Evolutionary conservation across 1,140 invertebrate genomes (phyloP), one percentile per base, ranked within the genome.

Genomic region (Ceratosolen solmsi): DNA sequence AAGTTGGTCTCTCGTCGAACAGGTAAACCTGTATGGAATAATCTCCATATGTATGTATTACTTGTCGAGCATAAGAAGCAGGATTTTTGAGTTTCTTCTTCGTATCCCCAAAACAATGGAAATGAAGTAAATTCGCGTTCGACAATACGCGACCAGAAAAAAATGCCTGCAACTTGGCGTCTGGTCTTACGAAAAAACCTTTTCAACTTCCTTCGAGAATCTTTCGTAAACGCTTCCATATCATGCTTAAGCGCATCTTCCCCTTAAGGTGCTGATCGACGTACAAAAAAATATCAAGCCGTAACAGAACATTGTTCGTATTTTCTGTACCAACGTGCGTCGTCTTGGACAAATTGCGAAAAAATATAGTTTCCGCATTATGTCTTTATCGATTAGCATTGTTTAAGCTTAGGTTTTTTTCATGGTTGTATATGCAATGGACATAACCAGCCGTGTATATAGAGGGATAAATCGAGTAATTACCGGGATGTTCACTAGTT

Each of bases 371-470:
- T 33, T 33, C 20, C 36, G 46, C 46, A 46, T 38, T 82, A 82
- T 58, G 41, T 82, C 81, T 82, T 82, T 70, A 82, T 82, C 75
- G 70, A 82, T 82, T 82, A 82, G 75, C 75, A 82, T 82, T 82
- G 25, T 33, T 38, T 68, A 5, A 68, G 63, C 63, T 17, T 38
- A 33, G 0, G 63, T 9, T 38, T 20, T 33, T 54, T 54, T 54
- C n/a, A n/a, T n/a, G 41, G 41, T 13, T 5, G 41, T 46, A 46
- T 13, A 46, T 46, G n/a, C n/a, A n/a, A n/a, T n/a, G n/a, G n/a
- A n/a, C n/a, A n/a, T n/a, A n/a, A n/a, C n/a, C n/a, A n/a, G n/a
- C n/a, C n/a, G n/a, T n/a, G n/a, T n/a, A n/a, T n/a, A n/a, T n/a
- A n/a, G n/a, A n/a, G n/a, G n/a, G n/a, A n/a, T n/a, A n/a, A n/a